A percentile compares a stretch with the other conserved stretches of the same genome.
Conservation (phyloP, 2,113 vertebrate genomes). For the Solea solea region DNA sequence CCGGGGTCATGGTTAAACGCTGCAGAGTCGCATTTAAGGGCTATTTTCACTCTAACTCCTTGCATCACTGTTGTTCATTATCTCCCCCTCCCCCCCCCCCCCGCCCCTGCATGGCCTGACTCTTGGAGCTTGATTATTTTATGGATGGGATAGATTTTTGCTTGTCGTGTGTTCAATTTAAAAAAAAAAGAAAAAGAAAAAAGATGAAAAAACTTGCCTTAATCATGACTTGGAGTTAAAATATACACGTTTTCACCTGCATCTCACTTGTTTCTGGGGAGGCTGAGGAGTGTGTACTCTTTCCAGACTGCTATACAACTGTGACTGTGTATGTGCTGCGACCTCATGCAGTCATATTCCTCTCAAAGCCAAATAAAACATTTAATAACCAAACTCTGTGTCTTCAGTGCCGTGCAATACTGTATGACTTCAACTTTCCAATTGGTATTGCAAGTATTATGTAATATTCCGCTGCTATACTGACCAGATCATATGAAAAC, state of each 20-base stretch:
- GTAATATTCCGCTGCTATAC: no score
- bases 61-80: background rate
- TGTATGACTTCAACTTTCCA: no score
- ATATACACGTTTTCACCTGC: slow-evolving; percentile 61
- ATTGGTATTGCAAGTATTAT: no score
- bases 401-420: slow-evolving; percentile 2
- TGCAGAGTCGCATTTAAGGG: slow-evolving; percentile 60
- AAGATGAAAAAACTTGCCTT: slow-evolving; percentile 73
- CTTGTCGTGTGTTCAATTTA: slow-evolving; percentile 74
- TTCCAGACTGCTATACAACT: slow-evolving; percentile 74
- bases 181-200: slow-evolving; percentile 3
- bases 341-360: slow-evolving; percentile 75
- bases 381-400: slow-evolving; percentile 79
- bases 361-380: slow-evolving; percentile 86
- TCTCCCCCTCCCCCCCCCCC: background rate
- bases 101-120: slow-evolving; percentile 83
- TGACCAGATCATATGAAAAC: no score
- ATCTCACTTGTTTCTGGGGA: slow-evolving; percentile 62
- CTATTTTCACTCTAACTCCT: slow-evolving; percentile 56
- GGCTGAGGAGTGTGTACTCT: slow-evolving; percentile 59
- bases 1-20: slow-evolving; percentile 41
- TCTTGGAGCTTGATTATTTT: slow-evolving; percentile 73
- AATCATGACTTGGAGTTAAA: slow-evolving; percentile 70
- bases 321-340: slow-evolving; percentile 79
- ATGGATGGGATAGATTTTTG: slow-evolving; percentile 73